These are phyloP conservation scores for Tragelaphus strepsiceros DNA, from an alignment of 2,113 vertebrate species.

Conservation along the genomic window DNA sequence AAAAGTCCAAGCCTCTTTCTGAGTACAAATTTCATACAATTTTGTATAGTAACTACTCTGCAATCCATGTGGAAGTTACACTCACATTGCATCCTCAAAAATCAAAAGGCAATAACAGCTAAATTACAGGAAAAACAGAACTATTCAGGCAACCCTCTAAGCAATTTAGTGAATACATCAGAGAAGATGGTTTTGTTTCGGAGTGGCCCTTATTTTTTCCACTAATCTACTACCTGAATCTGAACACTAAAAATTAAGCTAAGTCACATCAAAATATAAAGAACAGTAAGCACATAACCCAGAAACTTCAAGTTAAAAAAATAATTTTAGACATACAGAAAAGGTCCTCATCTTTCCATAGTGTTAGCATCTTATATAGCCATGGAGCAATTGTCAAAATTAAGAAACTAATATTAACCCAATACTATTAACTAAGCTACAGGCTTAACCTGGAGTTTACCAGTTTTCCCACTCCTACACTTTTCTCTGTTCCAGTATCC, in stretches of 20 bases:
- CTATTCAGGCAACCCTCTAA: not conserved
- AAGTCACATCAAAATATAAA: not conserved
- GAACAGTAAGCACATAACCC: not conserved
- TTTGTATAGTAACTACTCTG: not conserved
- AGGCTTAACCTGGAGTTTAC: not conserved
- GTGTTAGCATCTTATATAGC: not conserved
- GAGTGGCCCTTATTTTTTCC: not conserved
- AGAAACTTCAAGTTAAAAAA: not conserved
- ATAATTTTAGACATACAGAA: not conserved
- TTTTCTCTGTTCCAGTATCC: not conserved
- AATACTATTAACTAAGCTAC: not conserved
- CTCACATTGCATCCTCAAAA: not conserved
- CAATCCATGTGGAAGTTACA: not conserved
- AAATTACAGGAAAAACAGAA: not conserved
- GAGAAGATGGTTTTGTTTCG: not conserved
- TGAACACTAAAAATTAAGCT: not conserved
- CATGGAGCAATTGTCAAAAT: not conserved
- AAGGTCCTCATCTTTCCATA: not conserved
- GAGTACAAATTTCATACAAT: not conserved
- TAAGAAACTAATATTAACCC: not conserved
- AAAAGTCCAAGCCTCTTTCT: not conserved
- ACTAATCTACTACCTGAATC: not conserved
- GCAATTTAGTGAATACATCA: not conserved
- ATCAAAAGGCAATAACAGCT: not conserved
- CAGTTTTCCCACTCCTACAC: not conserved